phyloP scores from a whole-genome alignment of 2,888 invertebrate species.

The Tipula confusa region DNA sequence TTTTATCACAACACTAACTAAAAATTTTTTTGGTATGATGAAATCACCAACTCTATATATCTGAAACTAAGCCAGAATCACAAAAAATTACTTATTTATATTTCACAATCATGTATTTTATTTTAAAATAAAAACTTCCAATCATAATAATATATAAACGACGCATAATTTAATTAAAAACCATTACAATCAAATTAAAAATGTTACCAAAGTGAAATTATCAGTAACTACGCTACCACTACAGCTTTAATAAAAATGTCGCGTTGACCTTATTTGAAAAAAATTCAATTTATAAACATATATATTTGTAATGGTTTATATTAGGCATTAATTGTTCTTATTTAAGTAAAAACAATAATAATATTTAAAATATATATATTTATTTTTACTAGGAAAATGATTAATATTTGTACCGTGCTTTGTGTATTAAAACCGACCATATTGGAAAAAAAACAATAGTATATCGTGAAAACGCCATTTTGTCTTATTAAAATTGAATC shows the following conservation, averaged over 20 bases:
- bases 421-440: background rate
- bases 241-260: background rate
- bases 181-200: background rate
- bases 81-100: background rate
- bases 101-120: background rate
- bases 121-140: background rate
- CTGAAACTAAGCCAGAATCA: background rate
- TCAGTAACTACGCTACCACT: background rate
- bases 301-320: too few species aligned
- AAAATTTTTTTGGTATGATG: background rate
- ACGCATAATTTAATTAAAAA: slow-evolving; percentile 17
- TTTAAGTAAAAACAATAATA: too few species aligned
- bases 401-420: background rate
- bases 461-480: background rate
- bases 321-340: background rate
- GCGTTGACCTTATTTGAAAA: background rate
- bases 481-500: background rate
- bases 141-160: background rate
- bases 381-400: background rate
- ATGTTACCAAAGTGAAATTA: background rate
- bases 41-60: background rate
- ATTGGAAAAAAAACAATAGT: slow-evolving; percentile 4
- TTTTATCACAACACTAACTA: background rate
- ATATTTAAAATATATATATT: background rate
- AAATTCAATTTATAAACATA: too few species aligned